phyloP scores from a whole-genome alignment of 2,797 vertebrate genomes.

The Danio jaintianensis region DNA sequence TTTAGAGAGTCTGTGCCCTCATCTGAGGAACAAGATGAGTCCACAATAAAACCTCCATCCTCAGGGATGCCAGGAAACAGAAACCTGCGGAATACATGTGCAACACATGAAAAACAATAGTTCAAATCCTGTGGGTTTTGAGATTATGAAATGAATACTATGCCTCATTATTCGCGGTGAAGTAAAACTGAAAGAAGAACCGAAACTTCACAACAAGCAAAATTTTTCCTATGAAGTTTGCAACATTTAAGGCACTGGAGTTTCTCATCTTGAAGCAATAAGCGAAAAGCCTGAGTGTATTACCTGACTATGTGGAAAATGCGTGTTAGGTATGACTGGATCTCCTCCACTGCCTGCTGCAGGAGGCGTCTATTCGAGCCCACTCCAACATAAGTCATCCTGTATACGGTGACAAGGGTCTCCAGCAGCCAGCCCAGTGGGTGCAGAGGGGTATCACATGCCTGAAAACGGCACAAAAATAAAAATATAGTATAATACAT shows the following conservation, averaged over 20 bases:
- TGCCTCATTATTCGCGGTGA: background rate
- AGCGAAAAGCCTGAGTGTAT: background rate
- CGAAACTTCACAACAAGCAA: background rate
- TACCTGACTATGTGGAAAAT: conserved; percentile 86
- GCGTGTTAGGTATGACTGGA: conserved; percentile 85
- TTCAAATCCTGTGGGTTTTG: background rate
- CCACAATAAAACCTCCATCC: conserved; percentile 83
- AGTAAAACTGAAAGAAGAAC: conserved; percentile 23
- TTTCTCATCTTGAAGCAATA: background rate
- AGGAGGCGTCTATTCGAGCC: conserved; percentile 84
- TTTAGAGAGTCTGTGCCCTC: conserved; percentile 75
- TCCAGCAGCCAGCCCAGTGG: conserved; percentile 85
- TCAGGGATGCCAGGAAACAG: conserved; percentile 88
- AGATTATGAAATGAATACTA: background rate
- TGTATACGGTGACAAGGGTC: conserved; percentile 85
- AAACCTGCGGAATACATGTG: conserved; percentile 74
- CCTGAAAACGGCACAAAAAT: conserved; percentile 65
- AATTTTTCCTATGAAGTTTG: background rate
- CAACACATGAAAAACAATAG: background rate
- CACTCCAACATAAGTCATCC: conserved; percentile 88
- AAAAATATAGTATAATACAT: too few relatives aligned
- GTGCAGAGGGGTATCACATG: conserved; percentile 86
- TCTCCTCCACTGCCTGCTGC: conserved; percentile 85
- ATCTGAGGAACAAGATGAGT: conserved; percentile 67
- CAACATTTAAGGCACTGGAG: background rate